Evolutionary conservation across 2,113 vertebrate species (phyloP).

Genomic region (Pantherophis guttatus): DNA sequence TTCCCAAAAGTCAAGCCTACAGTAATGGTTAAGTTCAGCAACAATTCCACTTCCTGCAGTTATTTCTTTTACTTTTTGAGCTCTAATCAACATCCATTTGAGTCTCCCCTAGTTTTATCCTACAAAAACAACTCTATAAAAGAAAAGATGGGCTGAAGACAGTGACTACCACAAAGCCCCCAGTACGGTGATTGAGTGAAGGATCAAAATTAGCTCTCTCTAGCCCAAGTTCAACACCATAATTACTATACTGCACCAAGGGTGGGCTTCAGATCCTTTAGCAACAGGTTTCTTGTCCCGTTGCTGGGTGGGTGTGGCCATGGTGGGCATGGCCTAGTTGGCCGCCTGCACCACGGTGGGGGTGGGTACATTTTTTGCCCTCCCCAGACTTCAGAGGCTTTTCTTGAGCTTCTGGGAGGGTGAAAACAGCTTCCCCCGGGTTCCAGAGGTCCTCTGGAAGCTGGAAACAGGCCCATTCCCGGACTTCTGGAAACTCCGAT

Average conservation of each 20-base stretch:
- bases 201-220: neutral
- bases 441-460: too few relatives aligned
- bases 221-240: neutral
- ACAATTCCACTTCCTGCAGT: neutral
- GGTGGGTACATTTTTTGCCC: too few relatives aligned
- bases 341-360: too few relatives aligned
- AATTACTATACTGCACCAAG: neutral
- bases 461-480: too few relatives aligned
- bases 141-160: neutral
- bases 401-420: too few relatives aligned
- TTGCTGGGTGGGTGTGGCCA: too few relatives aligned
- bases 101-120: neutral
- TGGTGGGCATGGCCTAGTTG: too few relatives aligned
- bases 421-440: too few relatives aligned
- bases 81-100: neutral
- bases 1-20: neutral
- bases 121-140: neutral
- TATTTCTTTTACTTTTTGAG: neutral
- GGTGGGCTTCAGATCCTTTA: too few relatives aligned
- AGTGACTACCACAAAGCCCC: neutral
- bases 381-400: too few relatives aligned
- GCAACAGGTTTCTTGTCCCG: too few relatives aligned
- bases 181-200: neutral
- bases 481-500: too few relatives aligned
- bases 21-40: slow-evolving; percentile 1